Evolutionary conservation across 1,140 invertebrate species (phyloP).

Genomic region (Argopecten irradians): DNA sequence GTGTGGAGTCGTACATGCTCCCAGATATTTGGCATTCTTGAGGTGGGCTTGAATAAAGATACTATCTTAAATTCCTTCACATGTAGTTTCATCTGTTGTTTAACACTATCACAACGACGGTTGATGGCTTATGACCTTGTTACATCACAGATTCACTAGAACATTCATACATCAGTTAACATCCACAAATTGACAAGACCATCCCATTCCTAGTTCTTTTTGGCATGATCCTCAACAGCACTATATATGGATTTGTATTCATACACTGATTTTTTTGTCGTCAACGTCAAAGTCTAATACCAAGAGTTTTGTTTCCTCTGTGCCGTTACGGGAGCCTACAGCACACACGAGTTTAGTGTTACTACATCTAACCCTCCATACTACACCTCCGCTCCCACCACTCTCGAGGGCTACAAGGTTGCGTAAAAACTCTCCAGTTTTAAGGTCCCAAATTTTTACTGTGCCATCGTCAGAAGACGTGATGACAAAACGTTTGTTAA

Average conservation of each 20-base stretch:
- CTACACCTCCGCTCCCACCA: slow-evolving; percentile 98
- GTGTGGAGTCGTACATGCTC: neutral
- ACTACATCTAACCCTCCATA: slow-evolving; percentile 97
- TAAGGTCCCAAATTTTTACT: slow-evolving; percentile 99
- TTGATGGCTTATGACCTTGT: neutral
- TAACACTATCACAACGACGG: slow-evolving; percentile 1
- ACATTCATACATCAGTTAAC: too few relatives aligned
- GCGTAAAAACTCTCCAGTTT: slow-evolving; percentile 95
- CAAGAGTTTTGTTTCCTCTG: slow-evolving; percentile 98
- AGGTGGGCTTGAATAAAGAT: neutral
- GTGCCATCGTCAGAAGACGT: slow-evolving; percentile 99
- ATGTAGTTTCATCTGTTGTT: neutral
- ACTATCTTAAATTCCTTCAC: neutral
- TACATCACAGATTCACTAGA: neutral
- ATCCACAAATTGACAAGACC: neutral
- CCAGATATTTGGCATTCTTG: neutral
- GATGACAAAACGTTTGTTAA: slow-evolving; percentile 98
- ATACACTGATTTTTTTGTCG: slow-evolving; percentile 60
- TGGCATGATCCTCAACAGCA: slow-evolving; percentile 6
- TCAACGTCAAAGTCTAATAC: slow-evolving; percentile 98
- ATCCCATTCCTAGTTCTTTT: neutral
- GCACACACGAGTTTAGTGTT: slow-evolving; percentile 98
- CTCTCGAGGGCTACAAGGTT: slow-evolving; percentile 95
- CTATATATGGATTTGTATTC: slow-evolving; percentile 41
- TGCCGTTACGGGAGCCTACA: slow-evolving; percentile 97